Percentiles rank a stretch among this genome's conserved stretches.
These are phyloP conservation scores for Fabriciana adippe DNA, from an alignment of 2,888 invertebrate genomes.

Conservation along the genomic window DNA sequence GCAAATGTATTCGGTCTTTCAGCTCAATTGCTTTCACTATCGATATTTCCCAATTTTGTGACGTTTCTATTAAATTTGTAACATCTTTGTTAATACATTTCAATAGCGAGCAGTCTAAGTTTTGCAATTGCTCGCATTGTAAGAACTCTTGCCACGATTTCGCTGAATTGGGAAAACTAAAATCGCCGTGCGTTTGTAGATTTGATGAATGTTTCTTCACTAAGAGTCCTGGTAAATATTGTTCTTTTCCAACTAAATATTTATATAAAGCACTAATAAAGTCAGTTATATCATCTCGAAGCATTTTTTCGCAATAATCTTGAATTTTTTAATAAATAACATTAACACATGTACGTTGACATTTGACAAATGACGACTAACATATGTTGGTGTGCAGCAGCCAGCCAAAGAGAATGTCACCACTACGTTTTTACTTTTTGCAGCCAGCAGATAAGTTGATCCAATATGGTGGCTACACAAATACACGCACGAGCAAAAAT, in stretches of 20 bases:
- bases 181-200: constrained; percentile 82
- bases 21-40: constrained; percentile 64
- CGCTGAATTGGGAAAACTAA: constrained; percentile 83
- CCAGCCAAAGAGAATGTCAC: too few relatives aligned
- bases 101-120: constrained; percentile 49
- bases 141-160: constrained; percentile 81
- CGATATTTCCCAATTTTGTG: constrained; percentile 72
- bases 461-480: neutral
- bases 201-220: constrained; percentile 84
- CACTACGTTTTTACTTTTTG: too few relatives aligned
- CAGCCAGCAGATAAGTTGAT: neutral
- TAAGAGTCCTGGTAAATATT: constrained; percentile 50
- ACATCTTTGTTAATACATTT: constrained; percentile 56
- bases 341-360: neutral
- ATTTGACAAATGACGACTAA: neutral
- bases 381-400: too few relatives aligned
- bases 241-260: constrained; percentile 50
- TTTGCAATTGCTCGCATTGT: constrained; percentile 37
- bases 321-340: neutral
- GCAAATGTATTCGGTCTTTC: constrained; percentile 76
- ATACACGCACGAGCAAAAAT: neutral
- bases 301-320: constrained; percentile 20
- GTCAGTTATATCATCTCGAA: constrained; percentile 49
- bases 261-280: constrained; percentile 53
- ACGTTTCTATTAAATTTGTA: constrained; percentile 62